Base-by-base conservation (phyloP, 2,113 vertebrate genomes). In the Eubucco bourcierii region DNA sequence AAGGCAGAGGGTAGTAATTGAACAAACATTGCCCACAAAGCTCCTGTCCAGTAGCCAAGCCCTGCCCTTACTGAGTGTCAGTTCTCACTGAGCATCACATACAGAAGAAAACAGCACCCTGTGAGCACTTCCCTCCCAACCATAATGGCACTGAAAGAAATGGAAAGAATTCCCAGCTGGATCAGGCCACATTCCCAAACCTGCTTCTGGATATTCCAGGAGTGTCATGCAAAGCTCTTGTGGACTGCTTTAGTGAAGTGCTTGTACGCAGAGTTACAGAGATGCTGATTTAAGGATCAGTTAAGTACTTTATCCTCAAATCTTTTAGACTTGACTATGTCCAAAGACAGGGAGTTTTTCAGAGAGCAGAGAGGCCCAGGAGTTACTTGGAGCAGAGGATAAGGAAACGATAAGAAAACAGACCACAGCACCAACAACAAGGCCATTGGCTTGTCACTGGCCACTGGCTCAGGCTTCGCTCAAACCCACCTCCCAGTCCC, bases 201-300 rank as follows among this genome's bases (percentile, higher is more conserved):
- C 31, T 15, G 0, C 10, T 85, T 82, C 46, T 39, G 44, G 28
- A 31, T 75, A 25, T 47, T 84, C 76, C 33, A 33, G 31, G 25
- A 86, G 60, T 18, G 13, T 34, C 34, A 65, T 9, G 0, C 15
- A 64, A 71, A 68, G 66, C 58, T 58, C 63, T 41, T 1, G 2
- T 25, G 41, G 14, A 0, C 0, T 5, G 9, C 15, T 75, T 78
- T 5, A 29, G 24, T 31, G 34, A 33, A 41, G 34, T 3, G 58
- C 10, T 81, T 21, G 6, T 8, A 37, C 3, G 58, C 1, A 12
- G 64, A 60, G 44, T 68, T 41, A 73, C 13, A 73, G 67, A 70
- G 39, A 70, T 37, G 15, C 24, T 29, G 52, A 34, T 0, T 60
- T 23, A 52, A 80, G 58, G 47, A 50, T 59, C 24, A 18, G 3